A percentile compares a stretch with the other conserved stretches of the same genome.
Conservation (phyloP, 2,113 vertebrate genomes). For the Megaceryle torquata region DNA sequence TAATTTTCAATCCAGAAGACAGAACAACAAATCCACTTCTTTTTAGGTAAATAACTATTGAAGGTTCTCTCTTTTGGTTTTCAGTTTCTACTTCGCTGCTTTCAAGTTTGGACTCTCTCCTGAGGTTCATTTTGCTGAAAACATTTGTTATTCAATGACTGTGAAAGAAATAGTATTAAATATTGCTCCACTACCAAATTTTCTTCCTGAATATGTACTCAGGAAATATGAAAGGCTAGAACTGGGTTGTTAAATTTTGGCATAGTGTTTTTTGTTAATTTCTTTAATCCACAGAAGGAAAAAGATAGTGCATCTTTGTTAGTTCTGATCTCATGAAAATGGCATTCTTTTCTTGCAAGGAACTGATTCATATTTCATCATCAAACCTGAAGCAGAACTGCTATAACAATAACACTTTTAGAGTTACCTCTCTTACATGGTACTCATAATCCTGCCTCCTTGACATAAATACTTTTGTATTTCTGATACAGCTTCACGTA, state of each 20-base stretch:
- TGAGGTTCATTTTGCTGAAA: not conserved
- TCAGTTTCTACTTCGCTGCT: not conserved
- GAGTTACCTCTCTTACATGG: not conserved
- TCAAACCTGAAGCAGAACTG: not conserved
- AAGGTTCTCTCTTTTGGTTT: not conserved
- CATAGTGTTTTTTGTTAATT: not conserved
- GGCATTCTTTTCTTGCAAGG: not conserved
- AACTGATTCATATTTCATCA: not conserved
- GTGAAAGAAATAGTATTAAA: not conserved
- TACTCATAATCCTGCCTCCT: not conserved
- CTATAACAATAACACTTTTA: not conserved
- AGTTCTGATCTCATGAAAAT: not conserved
- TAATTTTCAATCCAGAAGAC: not conserved
- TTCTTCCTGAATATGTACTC: not conserved
- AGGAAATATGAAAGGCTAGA: not conserved
- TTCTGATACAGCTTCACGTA: not conserved
- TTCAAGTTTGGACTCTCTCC: not conserved
- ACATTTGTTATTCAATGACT: not conserved
- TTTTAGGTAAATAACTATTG: not conserved
- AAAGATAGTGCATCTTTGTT: not conserved
- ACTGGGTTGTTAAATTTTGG: not conserved
- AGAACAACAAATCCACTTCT: not conserved
- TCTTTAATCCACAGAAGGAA: not conserved
- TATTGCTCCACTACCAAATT: not conserved
- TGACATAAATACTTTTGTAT: not conserved